A percentile compares a stretch with the other conserved stretches of the same genome.
phyloP scores from a whole-genome alignment of 2,797 vertebrate genomes.

The Crocidura indochinensis region DNA sequence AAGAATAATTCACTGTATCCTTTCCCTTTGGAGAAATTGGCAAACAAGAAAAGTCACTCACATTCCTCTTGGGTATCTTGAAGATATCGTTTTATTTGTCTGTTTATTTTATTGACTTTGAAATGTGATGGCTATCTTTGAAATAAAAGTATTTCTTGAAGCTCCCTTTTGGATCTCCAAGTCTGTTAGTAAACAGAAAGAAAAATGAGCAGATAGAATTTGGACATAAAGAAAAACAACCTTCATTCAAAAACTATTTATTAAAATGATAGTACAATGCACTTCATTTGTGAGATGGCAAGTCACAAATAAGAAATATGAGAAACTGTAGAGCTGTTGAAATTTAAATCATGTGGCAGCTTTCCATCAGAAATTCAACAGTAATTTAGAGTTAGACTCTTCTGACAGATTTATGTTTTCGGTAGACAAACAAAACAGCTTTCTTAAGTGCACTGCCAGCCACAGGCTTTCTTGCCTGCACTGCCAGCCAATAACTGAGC shows the following conservation, averaged over 20 bases:
- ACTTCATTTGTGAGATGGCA: conserved; percentile 34
- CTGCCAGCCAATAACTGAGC: conserved; percentile 6
- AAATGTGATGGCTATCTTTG: conserved; percentile 52
- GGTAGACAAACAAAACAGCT: conserved; percentile 75
- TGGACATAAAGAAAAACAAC: conserved; percentile 76
- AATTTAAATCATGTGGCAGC: conserved; percentile 77
- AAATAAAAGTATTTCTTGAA: conserved; percentile 76
- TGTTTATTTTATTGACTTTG: conserved; percentile 66
- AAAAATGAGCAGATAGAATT: conserved; percentile 67
- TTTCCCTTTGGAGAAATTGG: conserved; percentile 3
- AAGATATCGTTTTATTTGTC: conserved; percentile 30
- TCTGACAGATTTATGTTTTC: conserved; percentile 68
- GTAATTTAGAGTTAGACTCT: conserved; percentile 65
- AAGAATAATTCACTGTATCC: neutral
- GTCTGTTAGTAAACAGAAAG: conserved; percentile 50
- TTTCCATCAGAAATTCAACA: conserved; percentile 77
- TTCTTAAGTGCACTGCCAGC: conserved; percentile 18
- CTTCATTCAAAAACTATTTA: conserved; percentile 79
- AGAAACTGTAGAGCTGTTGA: conserved; percentile 50
- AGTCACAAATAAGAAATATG: conserved; percentile 77
- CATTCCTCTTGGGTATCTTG: neutral
- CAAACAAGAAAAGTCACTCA: neutral
- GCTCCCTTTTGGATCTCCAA: conserved; percentile 45
- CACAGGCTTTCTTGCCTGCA: neutral
- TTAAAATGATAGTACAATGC: conserved; percentile 75